Conservation (phyloP, 2,113 vertebrate species). For the Casuarius casuarius region DNA sequence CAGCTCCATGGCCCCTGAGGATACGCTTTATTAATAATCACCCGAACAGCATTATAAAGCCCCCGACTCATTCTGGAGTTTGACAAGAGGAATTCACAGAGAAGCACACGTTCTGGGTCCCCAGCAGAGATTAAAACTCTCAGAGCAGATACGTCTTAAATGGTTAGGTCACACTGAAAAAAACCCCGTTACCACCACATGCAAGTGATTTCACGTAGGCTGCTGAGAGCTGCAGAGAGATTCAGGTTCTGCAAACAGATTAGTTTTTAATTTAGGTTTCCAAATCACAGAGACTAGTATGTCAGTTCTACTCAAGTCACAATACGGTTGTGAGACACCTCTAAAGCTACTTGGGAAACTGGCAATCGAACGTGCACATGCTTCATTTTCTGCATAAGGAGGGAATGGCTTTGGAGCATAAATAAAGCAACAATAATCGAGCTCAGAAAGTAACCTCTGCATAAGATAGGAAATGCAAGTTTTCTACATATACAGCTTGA, state of each 20-base stretch:
- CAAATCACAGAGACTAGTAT: background rate
- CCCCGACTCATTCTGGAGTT: background rate
- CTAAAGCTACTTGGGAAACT: background rate
- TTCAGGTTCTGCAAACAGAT: background rate
- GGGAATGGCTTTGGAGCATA: background rate
- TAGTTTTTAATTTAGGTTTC: background rate
- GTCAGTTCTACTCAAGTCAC: background rate
- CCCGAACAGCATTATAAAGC: background rate
- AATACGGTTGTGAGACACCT: background rate
- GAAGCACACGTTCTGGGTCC: background rate
- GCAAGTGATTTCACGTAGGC: background rate
- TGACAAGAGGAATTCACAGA: background rate
- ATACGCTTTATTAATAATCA: background rate
- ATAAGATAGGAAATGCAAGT: background rate
- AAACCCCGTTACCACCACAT: background rate
- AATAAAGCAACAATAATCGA: background rate
- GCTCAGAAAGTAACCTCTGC: background rate
- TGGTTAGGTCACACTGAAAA: background rate
- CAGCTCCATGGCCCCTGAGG: background rate
- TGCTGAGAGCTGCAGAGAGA: background rate
- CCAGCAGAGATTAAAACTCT: background rate
- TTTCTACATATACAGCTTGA: background rate
- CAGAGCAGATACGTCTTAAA: background rate
- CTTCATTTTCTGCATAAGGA: background rate
- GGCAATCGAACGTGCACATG: background rate